Base-by-base conservation (phyloP, 2,888 invertebrate genomes). In the Stenurella melanura region DNA sequence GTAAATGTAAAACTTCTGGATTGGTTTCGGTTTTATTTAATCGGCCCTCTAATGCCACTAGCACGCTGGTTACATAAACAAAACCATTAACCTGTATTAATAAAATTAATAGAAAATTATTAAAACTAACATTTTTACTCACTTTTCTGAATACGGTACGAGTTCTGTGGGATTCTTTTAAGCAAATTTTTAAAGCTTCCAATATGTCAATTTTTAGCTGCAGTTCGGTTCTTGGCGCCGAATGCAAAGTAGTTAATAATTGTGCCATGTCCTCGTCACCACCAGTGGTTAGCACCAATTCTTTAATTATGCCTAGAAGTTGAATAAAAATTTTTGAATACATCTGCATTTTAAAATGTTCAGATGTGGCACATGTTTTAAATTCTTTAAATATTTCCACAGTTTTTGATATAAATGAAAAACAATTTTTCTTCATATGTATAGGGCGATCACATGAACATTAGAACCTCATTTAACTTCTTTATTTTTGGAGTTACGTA, bases 261-360 rank as follows among this genome's bases (percentile, higher is more conserved):
- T 96, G 96, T 0, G 96, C 95, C 97, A 98, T 97, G 85, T 98
- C 98, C 85, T 98, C 98, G 86, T 98, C 98, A 0, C 98, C 98
- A 0, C 97, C 98, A 42, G 96, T 94, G 67, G 96, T 96, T 78
- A 97, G 92, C 83, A 98, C 94, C 58, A 98, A 90, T 90, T 98
- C 97, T 82, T 97, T 93, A 81, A 98, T 93, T 71, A 98, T 96
- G 76, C 95, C 94, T 93, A 80, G 74, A 70, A 77, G 12, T 42
- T 12, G 3, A 42, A 50, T 50, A 50, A 17, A 34, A 34, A 34
- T 66, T 26, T n/a, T n/a, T n/a, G n/a, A n/a, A n/a, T n/a, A n/a
- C n/a, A n/a, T n/a, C n/a, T n/a, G n/a, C n/a, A n/a, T n/a, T n/a
- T n/a, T n/a, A n/a, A n/a, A n/a, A n/a, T n/a, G n/a, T n/a, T n/a